Conservation (phyloP, 1,140 invertebrate species). For the Drosophila pachea region DNA sequence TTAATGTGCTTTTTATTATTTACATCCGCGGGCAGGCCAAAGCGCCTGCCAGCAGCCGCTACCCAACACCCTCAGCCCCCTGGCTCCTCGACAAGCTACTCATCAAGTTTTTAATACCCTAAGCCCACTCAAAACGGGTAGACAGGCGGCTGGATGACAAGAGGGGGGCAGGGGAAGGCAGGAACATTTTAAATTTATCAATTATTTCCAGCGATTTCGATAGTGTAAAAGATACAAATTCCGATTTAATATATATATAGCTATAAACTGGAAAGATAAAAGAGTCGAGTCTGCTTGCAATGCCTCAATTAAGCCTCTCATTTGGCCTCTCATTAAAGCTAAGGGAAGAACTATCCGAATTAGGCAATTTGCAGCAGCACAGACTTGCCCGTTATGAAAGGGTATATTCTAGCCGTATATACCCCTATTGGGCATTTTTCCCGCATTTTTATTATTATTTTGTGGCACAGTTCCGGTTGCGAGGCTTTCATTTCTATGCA, state of each 20-base stretch:
- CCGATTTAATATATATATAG: not conserved
- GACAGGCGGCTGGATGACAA: too few species aligned
- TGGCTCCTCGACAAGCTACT: slow-evolving; percentile 20
- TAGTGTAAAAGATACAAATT: not conserved
- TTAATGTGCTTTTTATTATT: slow-evolving; percentile 77
- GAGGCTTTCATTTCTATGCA: slow-evolving; percentile 71
- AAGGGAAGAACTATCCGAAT: too few species aligned
- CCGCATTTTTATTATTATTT: slow-evolving; percentile 31
- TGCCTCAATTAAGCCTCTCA: too few species aligned
- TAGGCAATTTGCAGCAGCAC: too few species aligned
- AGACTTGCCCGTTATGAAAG: too few species aligned
- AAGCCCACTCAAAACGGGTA: not conserved
- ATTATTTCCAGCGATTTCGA: not conserved
- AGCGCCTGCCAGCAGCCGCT: too few species aligned
- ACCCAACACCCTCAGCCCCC: not conserved
- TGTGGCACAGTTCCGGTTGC: slow-evolving; percentile 68
- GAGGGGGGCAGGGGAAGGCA: too few species aligned
- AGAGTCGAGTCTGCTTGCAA: too few species aligned
- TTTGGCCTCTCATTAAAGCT: too few species aligned
- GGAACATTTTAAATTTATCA: too few species aligned
- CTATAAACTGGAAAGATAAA: too few species aligned
- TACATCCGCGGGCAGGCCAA: slow-evolving; percentile 59
- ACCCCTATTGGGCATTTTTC: too few species aligned
- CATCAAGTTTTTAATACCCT: slow-evolving; percentile 49
- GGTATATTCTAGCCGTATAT: not conserved